These are phyloP conservation scores for Pollenia amentaria DNA, from an alignment of 2,888 invertebrate genomes.

Conservation along the genomic window DNA sequence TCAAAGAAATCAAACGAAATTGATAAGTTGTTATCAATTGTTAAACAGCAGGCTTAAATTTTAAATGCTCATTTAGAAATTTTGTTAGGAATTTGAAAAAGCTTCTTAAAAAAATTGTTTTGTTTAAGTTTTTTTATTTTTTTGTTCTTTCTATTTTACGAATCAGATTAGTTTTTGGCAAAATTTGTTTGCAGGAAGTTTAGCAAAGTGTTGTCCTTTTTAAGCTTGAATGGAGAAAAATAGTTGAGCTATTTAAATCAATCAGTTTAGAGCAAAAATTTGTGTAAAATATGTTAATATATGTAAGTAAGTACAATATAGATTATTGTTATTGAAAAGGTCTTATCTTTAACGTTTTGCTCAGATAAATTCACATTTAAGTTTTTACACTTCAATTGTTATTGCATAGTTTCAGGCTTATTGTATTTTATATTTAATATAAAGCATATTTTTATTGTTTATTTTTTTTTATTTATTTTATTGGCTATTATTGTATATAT, in stretches of 20 bases:
- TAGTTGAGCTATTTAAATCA: slow-evolving; percentile 25
- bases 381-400: slow-evolving; percentile 65
- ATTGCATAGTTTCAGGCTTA: slow-evolving; percentile 58
- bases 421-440: slow-evolving; percentile 42
- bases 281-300: background rate
- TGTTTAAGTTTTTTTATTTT: slow-evolving; percentile 13
- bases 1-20: slow-evolving; percentile 5
- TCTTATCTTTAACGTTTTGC: slow-evolving; percentile 44
- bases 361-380: slow-evolving; percentile 44
- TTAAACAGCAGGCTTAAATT: background rate
- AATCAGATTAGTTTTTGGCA: background rate
- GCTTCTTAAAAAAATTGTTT: slow-evolving; percentile 36
- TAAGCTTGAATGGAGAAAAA: slow-evolving; percentile 30
- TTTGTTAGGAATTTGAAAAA: slow-evolving; percentile 34
- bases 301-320: background rate
- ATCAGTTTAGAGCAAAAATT: background rate
- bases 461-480: slow-evolving; percentile 21
- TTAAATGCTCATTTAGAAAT: slow-evolving; percentile 26
- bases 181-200: slow-evolving; percentile 40
- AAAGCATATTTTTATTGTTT: slow-evolving; percentile 2
- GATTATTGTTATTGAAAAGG: background rate
- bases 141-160: background rate
- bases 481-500: slow-evolving; percentile 29
- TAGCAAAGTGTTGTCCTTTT: background rate
- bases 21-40: slow-evolving; percentile 45